Base-by-base conservation (phyloP, 2,888 invertebrate species). In the Deilephila elpenor region DNA sequence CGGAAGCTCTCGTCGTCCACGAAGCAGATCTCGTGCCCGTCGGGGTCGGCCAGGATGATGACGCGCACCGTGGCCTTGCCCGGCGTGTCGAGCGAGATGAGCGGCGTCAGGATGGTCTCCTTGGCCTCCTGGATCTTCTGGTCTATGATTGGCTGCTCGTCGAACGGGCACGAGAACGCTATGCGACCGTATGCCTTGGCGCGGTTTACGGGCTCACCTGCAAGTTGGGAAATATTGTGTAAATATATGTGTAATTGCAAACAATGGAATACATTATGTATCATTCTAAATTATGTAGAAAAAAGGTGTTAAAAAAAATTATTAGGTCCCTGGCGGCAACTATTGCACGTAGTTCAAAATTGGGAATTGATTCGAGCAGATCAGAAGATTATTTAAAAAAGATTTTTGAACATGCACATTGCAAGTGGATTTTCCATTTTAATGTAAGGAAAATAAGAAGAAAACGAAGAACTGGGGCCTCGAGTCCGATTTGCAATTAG, bases 11-110 rank as follows among this genome's bases (percentile, higher is more conserved):
- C 99, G 83, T 99, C 99, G 77, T 99, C 99, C 6, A 99, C 99
- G 91, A 99, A 99, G 92, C 99, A 99, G 78, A 99, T 99, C 95
- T 99, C 99, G 90, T 99, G 99, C 0, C 96, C 98, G 92, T 99
- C 98, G 0, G 99, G 99, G 95, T 99, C 99, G 1, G 98, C 98
- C 4, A 99, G 94, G 84, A 99, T 99, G 74, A 99, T 98, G 53
- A 99, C 99, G 78, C 98, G 96, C 0, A 99, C 99, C 0, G 98
- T 98, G 0, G 99, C 99, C 91, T 99, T 99, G 67, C 98, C 99
- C 0, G 99, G 99, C 0, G 99, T 99, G 85, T 98, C 98, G 78
- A 99, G 93, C n/a, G 97, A 97, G 73, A 98, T 97, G 29, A 99
- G 94, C 0, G 98, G 98, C 0, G 98, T 99, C 19, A 99, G 93